phyloP scores from a whole-genome alignment of 2,113 vertebrate genomes.

The Notothenia rossii region DNA sequence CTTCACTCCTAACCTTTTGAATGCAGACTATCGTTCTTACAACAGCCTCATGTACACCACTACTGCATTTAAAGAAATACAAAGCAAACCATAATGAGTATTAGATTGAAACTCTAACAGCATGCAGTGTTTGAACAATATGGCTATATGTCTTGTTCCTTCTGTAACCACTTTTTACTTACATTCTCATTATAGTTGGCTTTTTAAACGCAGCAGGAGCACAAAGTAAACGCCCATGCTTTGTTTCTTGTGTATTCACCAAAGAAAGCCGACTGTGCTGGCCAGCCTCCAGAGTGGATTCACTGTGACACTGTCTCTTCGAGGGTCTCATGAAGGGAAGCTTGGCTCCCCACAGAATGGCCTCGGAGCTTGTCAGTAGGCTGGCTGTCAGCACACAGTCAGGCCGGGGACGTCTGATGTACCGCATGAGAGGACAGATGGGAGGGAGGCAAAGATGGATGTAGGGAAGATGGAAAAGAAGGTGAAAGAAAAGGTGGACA shows the following conservation, averaged over 20 bases:
- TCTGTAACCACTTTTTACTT: neutral
- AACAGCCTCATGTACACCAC: neutral
- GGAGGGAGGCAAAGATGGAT: conserved; percentile 43
- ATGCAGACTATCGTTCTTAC: neutral
- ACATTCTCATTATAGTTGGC: neutral
- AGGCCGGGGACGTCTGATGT: conserved; percentile 63
- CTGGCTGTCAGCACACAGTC: conserved; percentile 75
- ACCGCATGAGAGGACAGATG: conserved; percentile 62
- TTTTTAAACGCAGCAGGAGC: conserved; percentile 29
- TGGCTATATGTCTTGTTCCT: conserved; percentile 1
- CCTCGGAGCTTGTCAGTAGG: conserved; percentile 74
- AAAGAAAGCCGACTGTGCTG: conserved; percentile 46
- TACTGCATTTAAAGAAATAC: neutral
- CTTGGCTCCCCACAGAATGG: conserved; percentile 68
- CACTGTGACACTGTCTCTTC: conserved; percentile 77
- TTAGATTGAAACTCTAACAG: neutral
- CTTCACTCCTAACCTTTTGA: no score
- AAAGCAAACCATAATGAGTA: neutral
- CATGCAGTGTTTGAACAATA: neutral
- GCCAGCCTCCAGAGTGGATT: conserved; percentile 66
- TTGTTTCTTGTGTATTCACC: conserved; percentile 46
- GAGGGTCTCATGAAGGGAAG: conserved; percentile 60
- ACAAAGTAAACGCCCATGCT: conserved; percentile 34
- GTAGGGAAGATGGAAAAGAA: conserved; percentile 22
- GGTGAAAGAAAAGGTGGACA: conserved; percentile 55